phyloP scores from a whole-genome alignment of 2,797 vertebrate genomes.

The Hydrolagus colliei region DNA sequence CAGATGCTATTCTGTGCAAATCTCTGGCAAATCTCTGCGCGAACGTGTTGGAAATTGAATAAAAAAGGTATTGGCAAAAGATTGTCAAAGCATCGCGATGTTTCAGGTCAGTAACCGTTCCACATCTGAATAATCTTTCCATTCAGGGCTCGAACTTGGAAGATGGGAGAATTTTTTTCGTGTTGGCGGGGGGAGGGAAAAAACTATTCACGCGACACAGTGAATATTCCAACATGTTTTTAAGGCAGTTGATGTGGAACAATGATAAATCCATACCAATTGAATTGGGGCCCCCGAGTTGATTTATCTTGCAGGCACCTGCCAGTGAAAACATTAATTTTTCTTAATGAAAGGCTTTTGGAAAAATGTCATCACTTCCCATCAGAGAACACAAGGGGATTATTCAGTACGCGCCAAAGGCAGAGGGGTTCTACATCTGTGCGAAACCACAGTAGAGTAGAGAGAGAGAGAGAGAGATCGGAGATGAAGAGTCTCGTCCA shows the following conservation, averaged over 20 bases:
- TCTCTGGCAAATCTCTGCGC: too few relatives aligned
- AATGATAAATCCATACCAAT: constrained; percentile 7
- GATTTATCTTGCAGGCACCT: not conserved
- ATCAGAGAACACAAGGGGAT: not conserved
- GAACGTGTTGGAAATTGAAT: too few relatives aligned
- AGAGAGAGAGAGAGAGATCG: too few relatives aligned
- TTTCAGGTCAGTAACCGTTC: not conserved
- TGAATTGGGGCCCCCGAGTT: not conserved
- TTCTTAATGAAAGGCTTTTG: constrained; percentile 5
- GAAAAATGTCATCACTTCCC: not conserved
- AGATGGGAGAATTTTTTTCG: not conserved
- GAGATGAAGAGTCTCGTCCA: too few relatives aligned
- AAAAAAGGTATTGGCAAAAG: not conserved
- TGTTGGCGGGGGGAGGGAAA: too few relatives aligned
- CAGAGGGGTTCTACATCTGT: too few relatives aligned
- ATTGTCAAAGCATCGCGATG: not conserved
- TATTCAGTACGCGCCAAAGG: not conserved
- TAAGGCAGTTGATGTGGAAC: not conserved
- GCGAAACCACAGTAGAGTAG: too few relatives aligned
- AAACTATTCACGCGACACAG: not conserved
- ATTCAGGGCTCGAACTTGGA: not conserved
- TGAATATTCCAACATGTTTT: not conserved
- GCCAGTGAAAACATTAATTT: not conserved
- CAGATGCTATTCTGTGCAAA: too few relatives aligned
- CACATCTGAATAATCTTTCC: not conserved